Evolutionary conservation across 1,140 invertebrate species (phyloP), one percentile per base, ranked within the genome.

Genomic region (Drosophila ananassae): DNA sequence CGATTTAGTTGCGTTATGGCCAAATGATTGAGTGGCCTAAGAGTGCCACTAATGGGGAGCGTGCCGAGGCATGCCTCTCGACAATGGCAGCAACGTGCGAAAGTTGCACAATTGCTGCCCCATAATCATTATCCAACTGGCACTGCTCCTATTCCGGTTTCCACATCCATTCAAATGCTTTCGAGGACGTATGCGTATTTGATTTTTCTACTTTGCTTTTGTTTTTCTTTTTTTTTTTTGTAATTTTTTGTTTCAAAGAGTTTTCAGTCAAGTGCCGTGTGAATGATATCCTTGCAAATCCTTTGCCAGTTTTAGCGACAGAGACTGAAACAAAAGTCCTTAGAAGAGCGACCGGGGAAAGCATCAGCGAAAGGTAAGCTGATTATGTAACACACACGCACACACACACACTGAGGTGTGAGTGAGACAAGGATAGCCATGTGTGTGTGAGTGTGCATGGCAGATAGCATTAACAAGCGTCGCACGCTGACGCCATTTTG

Each of bases 401-500:
- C 13, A 53, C 10, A 28, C 32, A 32, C 30, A 28, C 25, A 28
- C 25, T 17, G 17, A 17, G 17, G 17, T 17, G 17, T 17, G 17
- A 17, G 17, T 17, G 17, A 1, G 17, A 17, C 17, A 17, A n/a
- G 37, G 12, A 39, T 2, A 12, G 48, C 17, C 17, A 17, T 21
- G 41, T 41, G 47, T 44, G 34, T 54, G 63, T 64, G 56, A 32
- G 41, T 73, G 78, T 77, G 57, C 22, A 25, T 52, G 46, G 47
- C 55, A 63, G 74, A 85, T 87, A 80, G 81, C 73, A 75, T 87
- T 82, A 82, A 87, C 56, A 77, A 60, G 69, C 34, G 60, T 53
- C 73, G 58, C 77, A 77, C 47, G 64, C 74, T 89, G 78, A 78
- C 78, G 82, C 83, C 82, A 87, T 82, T 87, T 87, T 82, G 83